Conservation (phyloP, 2,888 invertebrate species). For the Alloscopus bannaensis region DNA sequence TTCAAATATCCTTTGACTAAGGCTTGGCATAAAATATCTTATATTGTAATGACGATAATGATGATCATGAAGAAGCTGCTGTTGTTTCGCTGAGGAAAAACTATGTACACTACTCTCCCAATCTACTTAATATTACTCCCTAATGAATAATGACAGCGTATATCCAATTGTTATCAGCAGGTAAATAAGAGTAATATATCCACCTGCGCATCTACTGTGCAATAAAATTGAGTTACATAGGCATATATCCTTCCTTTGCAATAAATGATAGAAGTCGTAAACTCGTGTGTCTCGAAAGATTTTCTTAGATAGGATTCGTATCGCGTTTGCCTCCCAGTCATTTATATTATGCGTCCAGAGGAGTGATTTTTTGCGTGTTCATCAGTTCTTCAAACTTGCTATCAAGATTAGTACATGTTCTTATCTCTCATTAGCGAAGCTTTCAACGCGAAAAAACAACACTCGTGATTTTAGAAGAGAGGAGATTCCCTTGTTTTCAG, state of each 20-base stretch:
- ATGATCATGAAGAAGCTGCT: conserved; percentile 21
- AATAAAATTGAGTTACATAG: no score
- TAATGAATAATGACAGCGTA: conserved; percentile 53
- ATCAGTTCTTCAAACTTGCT: conserved; percentile 7
- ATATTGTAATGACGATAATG: conserved; percentile 3
- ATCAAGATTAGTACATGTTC: neutral
- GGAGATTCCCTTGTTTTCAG: neutral
- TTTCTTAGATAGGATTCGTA: neutral
- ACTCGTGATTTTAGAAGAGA: conserved; percentile 9
- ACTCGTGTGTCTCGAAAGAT: neutral
- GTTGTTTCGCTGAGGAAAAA: conserved; percentile 15
- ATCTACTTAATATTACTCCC: conserved; percentile 20
- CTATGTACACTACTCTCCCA: neutral
- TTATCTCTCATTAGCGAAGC: conserved; percentile 1
- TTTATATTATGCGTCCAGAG: no score
- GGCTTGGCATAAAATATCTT: neutral
- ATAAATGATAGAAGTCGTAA: neutral
- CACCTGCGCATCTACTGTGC: no score
- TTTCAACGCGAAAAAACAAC: neutral
- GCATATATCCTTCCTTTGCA: no score
- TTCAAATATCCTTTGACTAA: neutral
- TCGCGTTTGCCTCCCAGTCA: no score
- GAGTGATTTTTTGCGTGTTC: neutral
- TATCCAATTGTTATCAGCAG: neutral
- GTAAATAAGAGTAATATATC: no score